Evolutionary conservation across 2,797 vertebrate species (phyloP), one percentile per base, ranked within the genome.

Genomic region (Gymnothorax javanicus): DNA sequence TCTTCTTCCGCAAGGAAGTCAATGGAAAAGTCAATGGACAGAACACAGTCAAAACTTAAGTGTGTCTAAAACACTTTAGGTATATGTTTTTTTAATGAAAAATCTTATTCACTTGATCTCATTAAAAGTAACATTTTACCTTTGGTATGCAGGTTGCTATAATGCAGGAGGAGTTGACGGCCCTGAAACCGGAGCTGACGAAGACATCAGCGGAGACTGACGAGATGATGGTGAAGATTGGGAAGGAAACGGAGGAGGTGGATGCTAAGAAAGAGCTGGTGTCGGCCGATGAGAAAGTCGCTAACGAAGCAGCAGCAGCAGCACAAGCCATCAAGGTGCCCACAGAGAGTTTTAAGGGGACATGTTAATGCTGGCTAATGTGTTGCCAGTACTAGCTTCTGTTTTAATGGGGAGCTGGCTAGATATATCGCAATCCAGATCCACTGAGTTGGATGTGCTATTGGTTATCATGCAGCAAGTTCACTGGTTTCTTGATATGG

Each of bases 121-220:
- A n/a, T n/a, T n/a, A n/a, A n/a, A 81, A 59, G 54, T 54, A 62
- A 59, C 23, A 11, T 64, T 82, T 23, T 20, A 54, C 84, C 54
- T 57, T 69, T 50, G 88, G 23, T 88, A 87, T 56, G 84, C 91
- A 99, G 98, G 97, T 99, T 89, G 95, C 96, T 12, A 96, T 97
- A 87, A 98, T 99, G 97, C 97, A 99, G 90, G 93, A 95, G 84
- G 97, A 99, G 88, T 93, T 99, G 89, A 98, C 97, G 0, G 97
- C 95, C 56, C 95, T 98, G 86, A 97, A 98, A 87, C 98, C 98
- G 43, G 95, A 98, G 89, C 95, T 99, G 88, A 97, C 98, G 83
- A 91, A 92, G 75, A 99, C 97, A 0, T 99, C 98, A 8, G 95
- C 96, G 64, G 97, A 98, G 92, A 98, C 97, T 0, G 97, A 96